Evolutionary conservation across 2,113 vertebrate species (phyloP).

Genomic region (Corythaixoides concolor): DNA sequence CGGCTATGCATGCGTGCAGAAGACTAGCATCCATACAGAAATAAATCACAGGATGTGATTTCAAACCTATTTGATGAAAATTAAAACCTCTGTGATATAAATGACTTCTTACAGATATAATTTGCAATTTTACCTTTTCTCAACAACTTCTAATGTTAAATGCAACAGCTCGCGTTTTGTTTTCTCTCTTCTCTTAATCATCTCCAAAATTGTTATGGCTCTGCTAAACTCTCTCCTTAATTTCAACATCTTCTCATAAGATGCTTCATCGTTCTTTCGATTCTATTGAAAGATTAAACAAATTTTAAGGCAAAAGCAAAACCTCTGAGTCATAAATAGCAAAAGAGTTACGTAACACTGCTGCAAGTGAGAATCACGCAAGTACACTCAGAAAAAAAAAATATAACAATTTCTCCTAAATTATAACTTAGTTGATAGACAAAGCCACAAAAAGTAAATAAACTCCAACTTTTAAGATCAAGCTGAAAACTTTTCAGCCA

Average conservation of each 20-base stretch:
- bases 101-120: background rate
- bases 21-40: background rate
- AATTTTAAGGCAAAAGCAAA: background rate
- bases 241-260: slow-evolving; percentile 94
- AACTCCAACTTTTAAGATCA: background rate
- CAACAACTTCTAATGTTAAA: slow-evolving; percentile 90
- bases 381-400: background rate
- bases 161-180: slow-evolving; percentile 91
- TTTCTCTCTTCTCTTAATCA: slow-evolving; percentile 93
- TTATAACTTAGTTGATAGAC: background rate
- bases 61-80: background rate
- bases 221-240: slow-evolving; percentile 91
- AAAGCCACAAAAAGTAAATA: background rate
- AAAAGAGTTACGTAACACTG: background rate
- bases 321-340: background rate
- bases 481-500: background rate
- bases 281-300: slow-evolving; percentile 74
- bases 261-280: slow-evolving; percentile 93
- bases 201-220: slow-evolving; percentile 92
- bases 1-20: accelerated
- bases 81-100: background rate
- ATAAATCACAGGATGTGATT: background rate
- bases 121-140: slow-evolving; percentile 83
- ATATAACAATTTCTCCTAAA: background rate
- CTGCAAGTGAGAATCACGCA: background rate